Percentiles rank a stretch among this genome's conserved stretches.
Evolutionary conservation across 1,140 invertebrate species (phyloP).

Genomic region (Drosophila dunni): DNA sequence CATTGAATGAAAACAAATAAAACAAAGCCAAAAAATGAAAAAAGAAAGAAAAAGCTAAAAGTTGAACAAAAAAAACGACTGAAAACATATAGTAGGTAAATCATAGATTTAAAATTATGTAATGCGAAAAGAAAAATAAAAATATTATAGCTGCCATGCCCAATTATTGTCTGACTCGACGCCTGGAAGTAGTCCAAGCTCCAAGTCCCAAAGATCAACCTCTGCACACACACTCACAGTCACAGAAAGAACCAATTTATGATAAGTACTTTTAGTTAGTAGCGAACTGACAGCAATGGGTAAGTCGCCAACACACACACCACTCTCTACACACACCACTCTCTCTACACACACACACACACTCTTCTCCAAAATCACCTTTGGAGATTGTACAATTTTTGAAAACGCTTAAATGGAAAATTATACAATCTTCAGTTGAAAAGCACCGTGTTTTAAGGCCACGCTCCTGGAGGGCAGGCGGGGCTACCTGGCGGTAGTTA

Average conservation of each 20-base stretch:
- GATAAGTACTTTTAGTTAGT: constrained; percentile 73
- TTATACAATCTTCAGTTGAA: constrained; percentile 50
- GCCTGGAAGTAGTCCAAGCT: constrained; percentile 62
- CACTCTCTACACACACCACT: background rate
- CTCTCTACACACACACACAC: constrained; percentile 23
- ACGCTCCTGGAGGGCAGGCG: constrained; percentile 40
- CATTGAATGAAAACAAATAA: constrained; percentile 50
- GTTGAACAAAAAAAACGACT: constrained; percentile 50
- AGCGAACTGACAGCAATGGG: constrained; percentile 67
- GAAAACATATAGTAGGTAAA: constrained; percentile 64
- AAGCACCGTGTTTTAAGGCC: constrained; percentile 25
- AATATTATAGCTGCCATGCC: constrained; percentile 70
- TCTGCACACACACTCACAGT: constrained; percentile 13
- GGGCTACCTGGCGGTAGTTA: constrained; percentile 1
- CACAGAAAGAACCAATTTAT: constrained; percentile 42
- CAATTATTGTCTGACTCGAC: constrained; percentile 68
- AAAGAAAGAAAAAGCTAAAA: constrained; percentile 28
- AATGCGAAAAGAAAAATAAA: constrained; percentile 64
- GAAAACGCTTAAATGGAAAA: constrained; percentile 41
- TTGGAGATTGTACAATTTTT: constrained; percentile 63
- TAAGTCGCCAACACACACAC: constrained; percentile 67
- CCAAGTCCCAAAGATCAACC: constrained; percentile 49
- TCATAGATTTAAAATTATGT: constrained; percentile 73
- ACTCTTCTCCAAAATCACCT: constrained; percentile 25
- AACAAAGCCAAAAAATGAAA: constrained; percentile 53